These are phyloP conservation scores for Diplodus sargus DNA, from an alignment of 2,797 vertebrate species.

Conservation along the genomic window DNA sequence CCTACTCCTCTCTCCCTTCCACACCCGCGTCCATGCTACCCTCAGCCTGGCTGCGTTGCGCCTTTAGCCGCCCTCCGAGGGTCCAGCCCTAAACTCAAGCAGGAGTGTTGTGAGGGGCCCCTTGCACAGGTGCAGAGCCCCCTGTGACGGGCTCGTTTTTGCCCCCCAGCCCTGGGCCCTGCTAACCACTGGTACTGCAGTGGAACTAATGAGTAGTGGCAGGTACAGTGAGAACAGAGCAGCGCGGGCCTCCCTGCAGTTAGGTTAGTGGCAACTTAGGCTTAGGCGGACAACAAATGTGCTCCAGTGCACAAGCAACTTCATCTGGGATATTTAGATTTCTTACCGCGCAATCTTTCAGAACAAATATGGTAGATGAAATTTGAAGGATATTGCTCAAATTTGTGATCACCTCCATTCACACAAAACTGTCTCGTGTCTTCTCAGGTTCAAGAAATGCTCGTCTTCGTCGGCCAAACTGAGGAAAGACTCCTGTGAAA, in stretches of 20 bases:
- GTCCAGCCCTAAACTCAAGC: slow-evolving; percentile 51
- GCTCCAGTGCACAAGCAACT: slow-evolving; percentile 39
- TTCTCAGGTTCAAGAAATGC: slow-evolving; percentile 67
- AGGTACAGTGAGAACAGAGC: slow-evolving; percentile 81
- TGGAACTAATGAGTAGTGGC: slow-evolving; percentile 93
- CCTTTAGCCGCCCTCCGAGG: slow-evolving; percentile 81
- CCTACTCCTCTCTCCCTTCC: slow-evolving; percentile 57
- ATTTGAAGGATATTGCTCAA: background rate
- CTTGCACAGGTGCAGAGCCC: slow-evolving; percentile 89
- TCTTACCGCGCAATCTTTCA: background rate
- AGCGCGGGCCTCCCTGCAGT: slow-evolving; percentile 70
- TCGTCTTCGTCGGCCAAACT: slow-evolving; percentile 12
- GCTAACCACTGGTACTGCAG: slow-evolving; percentile 82
- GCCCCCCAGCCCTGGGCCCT: slow-evolving; percentile 79
- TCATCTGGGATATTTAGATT: background rate
- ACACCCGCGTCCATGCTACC: slow-evolving; percentile 36
- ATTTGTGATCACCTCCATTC: background rate
- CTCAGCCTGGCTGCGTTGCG: slow-evolving; percentile 57
- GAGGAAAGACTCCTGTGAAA: slow-evolving; percentile 48
- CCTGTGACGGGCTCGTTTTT: slow-evolving; percentile 67
- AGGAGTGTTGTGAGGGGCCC: slow-evolving; percentile 67
- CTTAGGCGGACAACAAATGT: slow-evolving; percentile 62
- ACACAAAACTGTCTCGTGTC: slow-evolving; percentile 40
- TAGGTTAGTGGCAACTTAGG: slow-evolving; percentile 73
- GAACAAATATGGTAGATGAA: background rate